Evolutionary conservation across 2,888 invertebrate species (phyloP).

Genomic region (Fragum sueziense): DNA sequence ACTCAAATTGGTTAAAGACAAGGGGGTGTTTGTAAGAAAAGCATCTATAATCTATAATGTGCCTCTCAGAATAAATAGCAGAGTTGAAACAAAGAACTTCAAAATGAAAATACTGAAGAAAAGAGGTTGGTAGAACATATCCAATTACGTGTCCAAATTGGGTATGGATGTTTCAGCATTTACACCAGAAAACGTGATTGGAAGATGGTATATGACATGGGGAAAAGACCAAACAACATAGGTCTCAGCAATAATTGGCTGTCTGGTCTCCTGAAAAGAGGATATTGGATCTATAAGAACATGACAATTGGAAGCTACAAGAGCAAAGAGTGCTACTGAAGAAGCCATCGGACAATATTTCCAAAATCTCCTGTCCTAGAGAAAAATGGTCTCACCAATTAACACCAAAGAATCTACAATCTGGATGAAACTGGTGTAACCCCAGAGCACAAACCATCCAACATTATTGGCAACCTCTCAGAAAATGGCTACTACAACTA

Average conservation of each 20-base stretch:
- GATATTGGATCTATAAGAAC: background rate
- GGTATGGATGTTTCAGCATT: slow-evolving; percentile 8
- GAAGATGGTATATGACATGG: background rate
- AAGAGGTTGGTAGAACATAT: background rate
- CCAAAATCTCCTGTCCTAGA: background rate
- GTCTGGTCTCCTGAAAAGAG: background rate
- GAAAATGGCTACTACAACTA: background rate
- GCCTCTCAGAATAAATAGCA: slow-evolving; percentile 6
- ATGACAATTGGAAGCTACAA: background rate
- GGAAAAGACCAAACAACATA: background rate
- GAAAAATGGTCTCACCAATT: background rate
- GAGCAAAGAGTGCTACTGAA: background rate
- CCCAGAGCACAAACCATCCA: too few species aligned
- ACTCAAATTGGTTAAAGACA: background rate
- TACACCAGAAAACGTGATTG: background rate
- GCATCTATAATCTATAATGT: background rate
- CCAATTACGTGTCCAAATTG: background rate
- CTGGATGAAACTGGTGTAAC: too few species aligned
- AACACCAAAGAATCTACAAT: slow-evolving; percentile 5
- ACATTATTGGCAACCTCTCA: slow-evolving; percentile 23
- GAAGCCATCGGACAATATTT: background rate
- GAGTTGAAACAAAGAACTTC: slow-evolving; percentile 14
- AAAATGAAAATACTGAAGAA: background rate
- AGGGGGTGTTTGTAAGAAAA: background rate
- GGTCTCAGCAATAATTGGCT: slow-evolving; percentile 18